Percentiles rank a stretch among this genome's conserved stretches.
Evolutionary conservation across 2,888 invertebrate species (phyloP).

Genomic region (Embidobia sp.): DNA sequence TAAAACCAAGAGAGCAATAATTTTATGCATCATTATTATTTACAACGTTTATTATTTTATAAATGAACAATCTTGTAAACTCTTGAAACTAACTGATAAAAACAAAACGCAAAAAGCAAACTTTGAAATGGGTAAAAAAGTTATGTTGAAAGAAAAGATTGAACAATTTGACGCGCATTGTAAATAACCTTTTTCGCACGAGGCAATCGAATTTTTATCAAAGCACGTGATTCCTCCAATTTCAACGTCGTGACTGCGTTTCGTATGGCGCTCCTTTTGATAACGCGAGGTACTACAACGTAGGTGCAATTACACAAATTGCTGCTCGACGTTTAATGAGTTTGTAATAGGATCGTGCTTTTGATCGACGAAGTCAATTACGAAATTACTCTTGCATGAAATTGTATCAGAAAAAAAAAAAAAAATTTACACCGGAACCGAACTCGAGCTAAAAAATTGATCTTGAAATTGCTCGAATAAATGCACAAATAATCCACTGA

Average conservation of each 20-base stretch:
- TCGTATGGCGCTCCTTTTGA: conserved; percentile 61
- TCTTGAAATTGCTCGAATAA: conserved; percentile 29
- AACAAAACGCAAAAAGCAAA: no score
- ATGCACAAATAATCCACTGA: not conserved
- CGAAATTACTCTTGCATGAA: conserved; percentile 66
- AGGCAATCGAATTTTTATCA: conserved; percentile 60
- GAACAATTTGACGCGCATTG: conserved; percentile 1
- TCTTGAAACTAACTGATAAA: not conserved
- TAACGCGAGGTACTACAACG: conserved; percentile 59
- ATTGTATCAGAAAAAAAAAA: conserved; percentile 40
- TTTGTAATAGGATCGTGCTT: conserved; percentile 70
- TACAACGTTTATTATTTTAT: not conserved
- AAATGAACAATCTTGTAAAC: not conserved
- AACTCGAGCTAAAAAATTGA: conserved; percentile 42
- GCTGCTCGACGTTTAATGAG: conserved; percentile 67
- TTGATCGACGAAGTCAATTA: conserved; percentile 73
- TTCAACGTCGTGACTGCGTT: conserved; percentile 49
- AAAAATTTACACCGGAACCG: no score
- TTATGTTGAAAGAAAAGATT: no score
- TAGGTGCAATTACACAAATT: conserved; percentile 64
- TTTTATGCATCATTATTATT: conserved; percentile 5
- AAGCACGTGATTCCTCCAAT: conserved; percentile 56
- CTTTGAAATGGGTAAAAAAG: no score
- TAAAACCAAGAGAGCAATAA: not conserved
- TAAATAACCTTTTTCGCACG: conserved; percentile 13